A percentile compares a stretch with the other conserved stretches of the same genome.
phyloP scores from a whole-genome alignment of 2,113 vertebrate genomes.

The Equus quagga region DNA sequence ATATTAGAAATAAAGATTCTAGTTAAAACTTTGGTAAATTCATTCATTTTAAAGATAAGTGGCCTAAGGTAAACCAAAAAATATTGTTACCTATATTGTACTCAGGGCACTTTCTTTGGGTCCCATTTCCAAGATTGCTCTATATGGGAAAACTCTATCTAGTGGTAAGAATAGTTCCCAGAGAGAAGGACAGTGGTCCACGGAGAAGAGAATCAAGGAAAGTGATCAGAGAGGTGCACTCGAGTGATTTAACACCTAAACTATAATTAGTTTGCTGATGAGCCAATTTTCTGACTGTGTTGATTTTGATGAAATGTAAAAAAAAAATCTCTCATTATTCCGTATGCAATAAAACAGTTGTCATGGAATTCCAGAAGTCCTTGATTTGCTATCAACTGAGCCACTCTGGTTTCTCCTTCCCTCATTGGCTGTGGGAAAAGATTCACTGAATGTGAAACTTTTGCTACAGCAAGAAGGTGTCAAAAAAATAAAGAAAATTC shows the following conservation, averaged over 20 bases:
- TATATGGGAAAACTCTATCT: background rate
- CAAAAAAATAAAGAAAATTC: background rate
- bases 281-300: background rate
- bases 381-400: background rate
- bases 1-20: background rate
- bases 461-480: background rate
- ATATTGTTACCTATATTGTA: background rate
- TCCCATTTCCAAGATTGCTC: background rate
- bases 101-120: background rate
- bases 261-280: background rate
- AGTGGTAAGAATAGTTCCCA: background rate
- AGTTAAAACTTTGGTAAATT: background rate
- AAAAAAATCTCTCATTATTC: background rate
- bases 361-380: background rate
- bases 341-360: background rate
- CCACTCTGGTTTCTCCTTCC: background rate
- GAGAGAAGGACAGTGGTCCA: background rate
- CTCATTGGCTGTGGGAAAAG: background rate
- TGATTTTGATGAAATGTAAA: background rate
- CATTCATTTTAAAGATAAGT: background rate
- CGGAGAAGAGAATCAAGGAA: background rate
- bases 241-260: background rate
- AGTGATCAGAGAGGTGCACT: background rate
- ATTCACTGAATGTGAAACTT: background rate
- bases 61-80: background rate